A percentile compares a stretch with the other conserved stretches of the same genome.
Evolutionary conservation across 1,140 invertebrate genomes (phyloP).

Genomic region (Muscidifurax raptorellus): DNA sequence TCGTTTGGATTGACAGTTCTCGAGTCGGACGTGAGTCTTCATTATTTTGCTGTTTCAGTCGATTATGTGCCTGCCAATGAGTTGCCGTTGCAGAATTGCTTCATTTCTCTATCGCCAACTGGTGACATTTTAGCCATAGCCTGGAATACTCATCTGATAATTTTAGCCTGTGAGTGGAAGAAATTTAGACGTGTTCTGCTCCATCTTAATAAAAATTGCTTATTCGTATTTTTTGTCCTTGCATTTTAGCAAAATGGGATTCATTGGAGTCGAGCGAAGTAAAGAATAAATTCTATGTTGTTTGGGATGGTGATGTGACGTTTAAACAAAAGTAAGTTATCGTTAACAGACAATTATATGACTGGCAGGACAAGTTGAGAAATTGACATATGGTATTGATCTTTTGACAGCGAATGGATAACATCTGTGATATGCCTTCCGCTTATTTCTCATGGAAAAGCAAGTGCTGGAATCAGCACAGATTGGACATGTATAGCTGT

Average conservation of each 20-base stretch:
- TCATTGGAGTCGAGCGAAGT: constrained; percentile 71
- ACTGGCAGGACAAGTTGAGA: background rate
- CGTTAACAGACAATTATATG: constrained; percentile 19
- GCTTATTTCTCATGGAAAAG: constrained; percentile 82
- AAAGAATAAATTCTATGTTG: constrained; percentile 74
- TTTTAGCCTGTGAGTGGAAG: constrained; percentile 70
- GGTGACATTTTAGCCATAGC: constrained; percentile 69
- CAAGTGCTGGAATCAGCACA: constrained; percentile 80
- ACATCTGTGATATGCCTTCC: constrained; percentile 79
- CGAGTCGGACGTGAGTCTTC: constrained; percentile 60
- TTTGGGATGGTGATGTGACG: constrained; percentile 71
- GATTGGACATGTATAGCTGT: constrained; percentile 96
- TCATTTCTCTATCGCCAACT: constrained; percentile 68
- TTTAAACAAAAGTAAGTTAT: constrained; percentile 69
- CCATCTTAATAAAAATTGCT: background rate
- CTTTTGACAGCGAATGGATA: constrained; percentile 75
- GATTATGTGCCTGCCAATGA: constrained; percentile 65
- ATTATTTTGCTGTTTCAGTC: constrained; percentile 75
- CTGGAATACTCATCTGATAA: constrained; percentile 69
- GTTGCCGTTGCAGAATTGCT: constrained; percentile 68
- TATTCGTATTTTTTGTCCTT: background rate
- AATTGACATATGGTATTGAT: constrained; percentile 45
- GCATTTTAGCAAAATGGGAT: constrained; percentile 75
- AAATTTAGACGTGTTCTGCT: constrained; percentile 8
- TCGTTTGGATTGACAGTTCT: background rate